Percentiles rank a stretch among this genome's conserved stretches.
phyloP scores from a whole-genome alignment of 2,888 invertebrate species.

The Synergus umbraculus region DNA sequence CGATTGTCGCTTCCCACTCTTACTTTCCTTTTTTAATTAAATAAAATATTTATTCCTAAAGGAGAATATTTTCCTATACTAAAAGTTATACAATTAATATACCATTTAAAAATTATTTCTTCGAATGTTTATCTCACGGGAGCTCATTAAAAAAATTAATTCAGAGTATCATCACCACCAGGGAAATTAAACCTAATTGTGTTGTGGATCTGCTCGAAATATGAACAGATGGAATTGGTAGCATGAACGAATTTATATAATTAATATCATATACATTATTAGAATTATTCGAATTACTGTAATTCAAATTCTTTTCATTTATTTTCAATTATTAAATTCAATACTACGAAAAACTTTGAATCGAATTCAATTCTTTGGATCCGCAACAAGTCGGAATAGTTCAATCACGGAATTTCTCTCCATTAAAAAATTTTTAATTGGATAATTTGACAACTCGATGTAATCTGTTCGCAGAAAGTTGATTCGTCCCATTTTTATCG shows the following conservation, averaged over 20 bases:
- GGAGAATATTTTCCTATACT: too few relatives aligned
- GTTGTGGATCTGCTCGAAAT: not conserved
- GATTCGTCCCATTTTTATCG: not conserved
- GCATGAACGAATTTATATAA: not conserved
- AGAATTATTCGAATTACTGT: not conserved
- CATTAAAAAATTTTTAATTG: not conserved
- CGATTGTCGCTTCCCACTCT: not conserved
- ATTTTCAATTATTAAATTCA: too few relatives aligned
- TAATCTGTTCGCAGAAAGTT: not conserved
- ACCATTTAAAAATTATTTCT: not conserved
- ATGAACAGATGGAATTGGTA: not conserved
- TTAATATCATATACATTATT: not conserved
- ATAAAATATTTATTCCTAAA: too few relatives aligned
- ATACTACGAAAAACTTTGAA: too few relatives aligned
- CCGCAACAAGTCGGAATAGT: too few relatives aligned
- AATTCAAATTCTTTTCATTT: too few relatives aligned
- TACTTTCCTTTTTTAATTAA: too few relatives aligned
- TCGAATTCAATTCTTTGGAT: too few relatives aligned
- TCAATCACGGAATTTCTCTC: too few relatives aligned
- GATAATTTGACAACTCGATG: conserved; percentile 4
- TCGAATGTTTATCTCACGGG: not conserved
- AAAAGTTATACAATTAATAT: too few relatives aligned
- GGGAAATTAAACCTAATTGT: conserved; percentile 7
- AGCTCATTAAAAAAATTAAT: not conserved
- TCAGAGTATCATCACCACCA: not conserved